phyloP scores from a whole-genome alignment of 2,888 invertebrate species.

The Autographa gamma region DNA sequence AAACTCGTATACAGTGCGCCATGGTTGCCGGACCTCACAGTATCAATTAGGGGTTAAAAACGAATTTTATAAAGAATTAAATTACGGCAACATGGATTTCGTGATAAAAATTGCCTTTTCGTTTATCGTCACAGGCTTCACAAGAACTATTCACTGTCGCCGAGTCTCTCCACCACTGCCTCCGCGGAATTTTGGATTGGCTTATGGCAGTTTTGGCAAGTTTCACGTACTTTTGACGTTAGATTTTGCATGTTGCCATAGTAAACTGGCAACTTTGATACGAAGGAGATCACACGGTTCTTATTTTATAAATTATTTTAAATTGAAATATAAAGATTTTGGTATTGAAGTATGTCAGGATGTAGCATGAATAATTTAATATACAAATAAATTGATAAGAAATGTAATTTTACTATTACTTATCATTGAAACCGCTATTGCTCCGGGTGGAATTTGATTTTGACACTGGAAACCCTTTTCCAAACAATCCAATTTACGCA shows the following conservation, averaged over 20 bases:
- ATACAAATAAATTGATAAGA: too few species aligned
- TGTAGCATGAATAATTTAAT: too few species aligned
- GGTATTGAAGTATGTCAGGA: too few species aligned
- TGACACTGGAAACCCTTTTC: not conserved
- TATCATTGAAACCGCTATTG: too few species aligned
- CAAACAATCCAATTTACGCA: not conserved
- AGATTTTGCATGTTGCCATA: conserved; percentile 31
- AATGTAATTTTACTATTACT: too few species aligned
- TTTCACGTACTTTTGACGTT: conserved; percentile 47
- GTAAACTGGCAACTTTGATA: not conserved
- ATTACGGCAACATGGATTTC: conserved; percentile 82
- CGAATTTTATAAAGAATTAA: conserved; percentile 66
- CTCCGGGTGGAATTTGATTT: not conserved
- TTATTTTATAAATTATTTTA: too few species aligned
- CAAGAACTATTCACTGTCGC: conserved; percentile 39
- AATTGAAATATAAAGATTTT: too few species aligned
- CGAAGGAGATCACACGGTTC: too few species aligned
- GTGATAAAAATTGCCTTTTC: conserved; percentile 63
- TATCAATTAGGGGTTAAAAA: conserved; percentile 66
- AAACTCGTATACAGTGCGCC: conserved; percentile 94
- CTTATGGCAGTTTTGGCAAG: conserved; percentile 62
- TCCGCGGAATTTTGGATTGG: conserved; percentile 58
- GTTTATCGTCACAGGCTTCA: conserved; percentile 32
- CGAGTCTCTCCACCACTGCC: conserved; percentile 63
- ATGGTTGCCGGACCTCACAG: conserved; percentile 88